Conservation (phyloP, 2,797 vertebrate species). For the Adelosebastes latens region DNA sequence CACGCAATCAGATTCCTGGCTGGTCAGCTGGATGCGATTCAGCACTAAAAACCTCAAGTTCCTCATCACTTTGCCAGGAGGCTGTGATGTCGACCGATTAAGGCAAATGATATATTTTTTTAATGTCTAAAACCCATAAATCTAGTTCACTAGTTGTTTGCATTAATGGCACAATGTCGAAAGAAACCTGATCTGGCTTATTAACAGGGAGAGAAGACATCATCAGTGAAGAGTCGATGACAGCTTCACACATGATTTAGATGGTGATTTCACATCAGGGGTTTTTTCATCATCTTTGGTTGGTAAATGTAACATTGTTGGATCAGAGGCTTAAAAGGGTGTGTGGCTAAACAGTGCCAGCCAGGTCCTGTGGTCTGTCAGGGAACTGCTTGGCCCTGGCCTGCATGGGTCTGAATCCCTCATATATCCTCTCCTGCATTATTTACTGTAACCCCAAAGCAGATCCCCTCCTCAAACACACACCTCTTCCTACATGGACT, state of each 20-base stretch:
- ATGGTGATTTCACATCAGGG: neutral
- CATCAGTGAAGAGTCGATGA: neutral
- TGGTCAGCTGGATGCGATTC: slow-evolving; percentile 72
- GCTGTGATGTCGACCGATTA: neutral
- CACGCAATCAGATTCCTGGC: slow-evolving; percentile 78
- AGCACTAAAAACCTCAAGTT: slow-evolving; percentile 51
- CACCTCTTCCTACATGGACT: slow-evolving; percentile 27
- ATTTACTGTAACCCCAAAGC: neutral
- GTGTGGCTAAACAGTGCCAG: slow-evolving; percentile 72
- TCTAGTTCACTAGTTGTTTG: slow-evolving; percentile 37
- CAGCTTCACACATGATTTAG: neutral
- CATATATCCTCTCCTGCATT: slow-evolving; percentile 14
- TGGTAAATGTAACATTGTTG: slow-evolving; percentile 46
- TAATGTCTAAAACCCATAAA: neutral
- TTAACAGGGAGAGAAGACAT: neutral
- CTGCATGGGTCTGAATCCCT: slow-evolving; percentile 41
- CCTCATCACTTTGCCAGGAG: slow-evolving; percentile 20
- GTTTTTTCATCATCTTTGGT: slow-evolving; percentile 15
- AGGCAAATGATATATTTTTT: neutral
- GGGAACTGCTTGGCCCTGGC: slow-evolving; percentile 70
- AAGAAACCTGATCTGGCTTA: neutral
- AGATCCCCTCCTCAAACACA: neutral
- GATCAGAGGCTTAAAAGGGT: slow-evolving; percentile 52
- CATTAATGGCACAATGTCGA: slow-evolving; percentile 25
- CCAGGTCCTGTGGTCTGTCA: slow-evolving; percentile 54